Evolutionary conservation across 2,113 vertebrate genomes (phyloP).

Genomic region (Lethenteron reissneri): DNA sequence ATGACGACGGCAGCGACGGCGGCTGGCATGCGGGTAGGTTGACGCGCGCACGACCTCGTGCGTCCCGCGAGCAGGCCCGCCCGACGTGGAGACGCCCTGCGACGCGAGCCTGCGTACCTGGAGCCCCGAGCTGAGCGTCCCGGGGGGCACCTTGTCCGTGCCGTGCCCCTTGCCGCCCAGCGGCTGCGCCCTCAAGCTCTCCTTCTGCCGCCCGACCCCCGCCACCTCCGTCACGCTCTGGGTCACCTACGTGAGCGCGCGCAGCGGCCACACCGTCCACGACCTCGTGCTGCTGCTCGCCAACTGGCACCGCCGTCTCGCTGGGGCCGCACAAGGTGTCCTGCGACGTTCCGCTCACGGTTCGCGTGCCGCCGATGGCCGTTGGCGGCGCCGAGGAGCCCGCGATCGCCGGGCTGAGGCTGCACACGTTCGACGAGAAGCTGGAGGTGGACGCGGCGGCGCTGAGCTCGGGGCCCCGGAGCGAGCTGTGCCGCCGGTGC

Average conservation of each 20-base stretch:
- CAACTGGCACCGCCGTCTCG: constrained; percentile 51
- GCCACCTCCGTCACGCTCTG: constrained; percentile 71
- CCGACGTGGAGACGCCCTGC: constrained; percentile 82
- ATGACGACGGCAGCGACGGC: no score
- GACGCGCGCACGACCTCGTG: no score
- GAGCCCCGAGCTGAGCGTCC: constrained; percentile 67
- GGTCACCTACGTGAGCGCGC: constrained; percentile 71
- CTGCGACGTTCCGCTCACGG: constrained; percentile 66
- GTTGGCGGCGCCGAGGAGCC: constrained; percentile 26
- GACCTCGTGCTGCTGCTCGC: constrained; percentile 60
- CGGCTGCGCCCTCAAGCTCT: constrained; percentile 80
- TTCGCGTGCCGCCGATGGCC: constrained; percentile 39
- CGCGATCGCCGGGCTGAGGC: constrained; percentile 52
- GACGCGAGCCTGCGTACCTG: constrained; percentile 83
- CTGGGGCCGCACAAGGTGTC: constrained; percentile 69
- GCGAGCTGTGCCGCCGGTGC: constrained; percentile 34
- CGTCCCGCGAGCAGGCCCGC: constrained; percentile 37
- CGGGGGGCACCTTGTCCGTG: constrained; percentile 37
- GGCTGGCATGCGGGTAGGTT: no score
- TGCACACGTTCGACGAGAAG: constrained; percentile 81
- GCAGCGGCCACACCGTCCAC: constrained; percentile 46
- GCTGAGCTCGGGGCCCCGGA: constrained; percentile 47
- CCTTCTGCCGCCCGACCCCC: constrained; percentile 47
- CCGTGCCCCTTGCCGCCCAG: constrained; percentile 42
- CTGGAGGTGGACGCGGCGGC: constrained; percentile 82